Conservation (phyloP, 2,888 invertebrate species). For the Athalia circularis region DNA sequence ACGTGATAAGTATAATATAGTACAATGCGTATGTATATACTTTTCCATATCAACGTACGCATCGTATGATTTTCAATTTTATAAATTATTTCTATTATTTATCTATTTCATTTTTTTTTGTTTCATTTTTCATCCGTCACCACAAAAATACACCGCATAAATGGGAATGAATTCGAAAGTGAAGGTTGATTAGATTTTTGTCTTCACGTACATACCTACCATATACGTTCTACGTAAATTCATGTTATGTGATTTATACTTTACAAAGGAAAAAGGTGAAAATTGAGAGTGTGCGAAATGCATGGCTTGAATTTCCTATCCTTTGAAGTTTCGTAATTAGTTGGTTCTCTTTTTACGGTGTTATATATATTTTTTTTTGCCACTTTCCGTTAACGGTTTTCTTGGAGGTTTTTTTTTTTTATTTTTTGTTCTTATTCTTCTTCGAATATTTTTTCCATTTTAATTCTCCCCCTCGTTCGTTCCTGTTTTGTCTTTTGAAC, state of each 20-base stretch:
- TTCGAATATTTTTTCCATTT: neutral
- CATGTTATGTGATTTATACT: slow-evolving; percentile 1
- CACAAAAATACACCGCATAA: no score
- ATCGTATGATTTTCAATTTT: no score
- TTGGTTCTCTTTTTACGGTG: neutral
- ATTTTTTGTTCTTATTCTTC: neutral
- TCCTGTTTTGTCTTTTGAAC: no score
- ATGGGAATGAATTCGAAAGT: no score
- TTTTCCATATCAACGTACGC: no score
- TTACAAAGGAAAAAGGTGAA: neutral
- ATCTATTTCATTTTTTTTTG: no score
- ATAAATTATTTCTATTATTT: no score
- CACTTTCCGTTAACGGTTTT: no score
- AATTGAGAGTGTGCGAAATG: neutral
- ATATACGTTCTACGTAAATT: slow-evolving; percentile 4
- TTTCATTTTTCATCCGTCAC: no score
- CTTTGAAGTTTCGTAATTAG: slow-evolving; percentile 17
- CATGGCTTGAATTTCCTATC: slow-evolving; percentile 18
- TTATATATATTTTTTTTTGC: neutral
- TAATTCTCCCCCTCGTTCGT: neutral
- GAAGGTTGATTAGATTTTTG: no score
- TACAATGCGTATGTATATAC: no score
- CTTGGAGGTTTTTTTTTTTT: neutral
- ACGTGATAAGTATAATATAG: no score
- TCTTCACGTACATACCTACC: neutral